Evolutionary conservation across 2,113 vertebrate species (phyloP).

Genomic region (Chloropsis cyanopogon): DNA sequence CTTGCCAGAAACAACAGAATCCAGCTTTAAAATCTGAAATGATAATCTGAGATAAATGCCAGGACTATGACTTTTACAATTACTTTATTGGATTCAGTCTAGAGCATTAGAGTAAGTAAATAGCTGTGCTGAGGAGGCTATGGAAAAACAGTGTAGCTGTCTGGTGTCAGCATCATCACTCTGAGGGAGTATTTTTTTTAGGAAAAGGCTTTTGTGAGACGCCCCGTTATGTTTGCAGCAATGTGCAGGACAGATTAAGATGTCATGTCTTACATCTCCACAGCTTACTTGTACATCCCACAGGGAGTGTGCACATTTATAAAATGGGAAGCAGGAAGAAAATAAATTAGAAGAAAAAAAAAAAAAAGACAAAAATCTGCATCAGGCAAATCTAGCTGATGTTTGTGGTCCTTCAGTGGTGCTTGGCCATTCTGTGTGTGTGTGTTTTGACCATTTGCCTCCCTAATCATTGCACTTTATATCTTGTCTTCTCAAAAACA

Average conservation of each 20-base stretch:
- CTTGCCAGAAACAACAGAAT: background rate
- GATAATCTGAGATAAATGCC: slow-evolving; percentile 12
- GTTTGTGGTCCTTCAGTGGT: background rate
- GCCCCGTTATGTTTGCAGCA: background rate
- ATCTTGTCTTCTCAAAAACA: background rate
- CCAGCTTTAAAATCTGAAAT: background rate
- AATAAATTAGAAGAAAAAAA: background rate
- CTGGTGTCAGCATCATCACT: background rate
- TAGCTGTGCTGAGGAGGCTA: background rate
- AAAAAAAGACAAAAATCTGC: background rate
- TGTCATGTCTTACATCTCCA: background rate
- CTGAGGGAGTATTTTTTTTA: background rate
- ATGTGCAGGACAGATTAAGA: background rate
- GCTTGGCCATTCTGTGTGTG: background rate
- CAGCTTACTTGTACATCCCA: background rate
- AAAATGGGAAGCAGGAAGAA: background rate
- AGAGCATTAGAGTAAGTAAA: background rate
- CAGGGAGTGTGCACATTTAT: background rate
- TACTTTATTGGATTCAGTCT: background rate
- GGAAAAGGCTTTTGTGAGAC: background rate
- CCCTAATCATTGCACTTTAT: background rate
- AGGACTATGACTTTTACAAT: background rate
- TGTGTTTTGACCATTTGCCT: background rate
- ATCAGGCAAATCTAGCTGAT: background rate
- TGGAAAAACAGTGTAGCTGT: background rate